Evolutionary conservation across 2,113 vertebrate genomes (phyloP), one percentile per base, ranked within the genome.

Genomic region (Cryptotis parvus): DNA sequence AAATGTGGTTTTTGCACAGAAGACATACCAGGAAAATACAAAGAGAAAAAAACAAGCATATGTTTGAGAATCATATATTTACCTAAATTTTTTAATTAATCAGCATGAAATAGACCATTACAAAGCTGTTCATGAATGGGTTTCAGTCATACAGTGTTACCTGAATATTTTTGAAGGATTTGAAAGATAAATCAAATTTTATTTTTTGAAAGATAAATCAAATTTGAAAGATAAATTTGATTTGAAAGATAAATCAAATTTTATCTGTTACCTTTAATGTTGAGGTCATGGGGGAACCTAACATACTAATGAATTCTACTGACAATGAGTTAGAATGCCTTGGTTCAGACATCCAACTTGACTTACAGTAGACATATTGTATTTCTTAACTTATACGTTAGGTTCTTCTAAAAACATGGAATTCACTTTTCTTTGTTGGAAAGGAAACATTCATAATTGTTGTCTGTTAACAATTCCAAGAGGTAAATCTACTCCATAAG

Each of bases 191-290:
- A 73, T 83, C 33, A 45, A 31, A 66, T 73, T 70, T 29, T n/a
- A 66, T 73, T 70, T 29, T 70, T 78, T 93, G 39, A 93, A 91
- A 26, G 3, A 70, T 74, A 82, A 37, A 73, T 83, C 33, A 45
- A 31, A 66, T 73, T 70, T 29, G n/a, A n/a, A n/a, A n/a, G n/a
- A n/a, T n/a, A n/a, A n/a, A n/a, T n/a, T n/a, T n/a, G 11, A 29
- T 70, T 78, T 93, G 39, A 93, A 91, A 26, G 3, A 70, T 74
- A 82, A 37, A 73, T 83, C 33, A 45, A 31, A 66, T 73, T 15
- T 39, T 1, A 1, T 70, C 27, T n/a, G 37, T 87, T 6, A 73
- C 3, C 55, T 49, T 35, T 90, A 77, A 11, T 43, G 10, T 89
- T 61, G 33, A 91, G 14, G 22, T 52, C 16, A 66, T 12, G 69